These are phyloP conservation scores for Chionomys nivalis DNA, from an alignment of 2,113 vertebrate species.

Conservation along the genomic window DNA sequence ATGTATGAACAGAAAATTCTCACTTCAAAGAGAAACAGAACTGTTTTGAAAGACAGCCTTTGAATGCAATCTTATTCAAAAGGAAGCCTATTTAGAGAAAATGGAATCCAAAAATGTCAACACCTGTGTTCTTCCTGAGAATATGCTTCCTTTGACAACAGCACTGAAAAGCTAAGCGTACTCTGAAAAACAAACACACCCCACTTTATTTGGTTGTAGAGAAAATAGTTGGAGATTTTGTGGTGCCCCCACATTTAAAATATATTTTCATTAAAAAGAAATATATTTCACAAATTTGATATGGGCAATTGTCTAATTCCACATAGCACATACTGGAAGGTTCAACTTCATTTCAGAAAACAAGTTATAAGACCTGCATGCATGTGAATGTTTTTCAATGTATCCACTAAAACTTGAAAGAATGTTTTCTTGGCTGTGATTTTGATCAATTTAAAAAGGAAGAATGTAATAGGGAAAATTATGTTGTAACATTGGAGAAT, in stretches of 20 bases:
- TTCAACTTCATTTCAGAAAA: conserved; percentile 29
- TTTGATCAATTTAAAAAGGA: not conserved
- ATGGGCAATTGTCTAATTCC: conserved; percentile 31
- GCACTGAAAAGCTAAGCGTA: conserved; percentile 82
- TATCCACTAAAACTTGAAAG: not conserved
- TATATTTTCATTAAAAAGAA: conserved; percentile 74
- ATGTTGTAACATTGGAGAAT: conserved; percentile 15
- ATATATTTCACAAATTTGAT: conserved; percentile 59
- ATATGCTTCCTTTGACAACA: conserved; percentile 82
- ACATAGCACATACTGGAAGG: conserved; percentile 51
- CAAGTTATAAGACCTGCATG: not conserved
- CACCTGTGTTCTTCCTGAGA: conserved; percentile 83
- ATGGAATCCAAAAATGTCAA: conserved; percentile 85
- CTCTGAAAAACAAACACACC: conserved; percentile 79
- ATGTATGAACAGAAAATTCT: conserved; percentile 78
- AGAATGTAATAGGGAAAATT: not conserved
- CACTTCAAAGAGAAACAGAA: conserved; percentile 84
- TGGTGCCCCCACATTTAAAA: conserved; percentile 51
- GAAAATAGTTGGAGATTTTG: conserved; percentile 62
- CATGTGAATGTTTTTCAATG: not conserved
- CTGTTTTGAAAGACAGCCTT: conserved; percentile 83
- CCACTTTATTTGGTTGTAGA: conserved; percentile 73
- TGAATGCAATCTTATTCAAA: conserved; percentile 83
- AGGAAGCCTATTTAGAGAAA: conserved; percentile 85
- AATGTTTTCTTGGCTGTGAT: not conserved